Evolutionary conservation across 2,888 invertebrate species (phyloP), one percentile per base, ranked within the genome.

Genomic region (Dicranocentrus wangi): DNA sequence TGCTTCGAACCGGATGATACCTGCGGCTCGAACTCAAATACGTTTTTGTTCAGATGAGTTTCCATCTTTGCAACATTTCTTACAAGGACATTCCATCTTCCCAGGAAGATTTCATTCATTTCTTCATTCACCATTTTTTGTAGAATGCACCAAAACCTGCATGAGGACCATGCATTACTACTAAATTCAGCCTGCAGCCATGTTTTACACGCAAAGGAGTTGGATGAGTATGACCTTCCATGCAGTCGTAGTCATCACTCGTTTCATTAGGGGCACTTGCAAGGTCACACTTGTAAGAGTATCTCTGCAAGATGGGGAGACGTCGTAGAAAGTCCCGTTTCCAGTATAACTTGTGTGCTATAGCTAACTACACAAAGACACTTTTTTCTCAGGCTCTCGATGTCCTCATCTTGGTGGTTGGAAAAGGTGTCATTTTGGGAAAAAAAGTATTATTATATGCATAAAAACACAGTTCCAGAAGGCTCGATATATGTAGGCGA

Each of bases 1-100:
- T 71, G 68, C 32, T 80, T 70, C 65, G 77, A n/a, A 68, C 78
- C 71, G 78, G 78, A 79, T 71, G 71, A 71, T 71, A 79, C 78
- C 78, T 79, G 78, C 71, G 78, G 78, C 71, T 79, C 71, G 55
- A 66, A 65, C 71, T 71, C 70, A 65, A 58, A n/a, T 58, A 43
- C 78, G 7, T 51, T n/a, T 53, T 19, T 77, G 63, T 69, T 69
- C 47, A 19, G 39, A 19, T 8, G 32, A 19, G 28, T 19, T 1
- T 25, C 43, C 53, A 63, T 53, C 72, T 63, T 42, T 72, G 78
- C 70, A 71, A 79, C 65, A 80, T 51, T 47, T 32, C 27, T 72
- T 72, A 72, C 79, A 80, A 80, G 79, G 72, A 72, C 79, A 72
- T 17, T 53, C 47, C 19, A 60, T 21, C 60, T 27, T 51, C 28